These are phyloP conservation scores for Maniola hyperantus DNA, from an alignment of 2,888 invertebrate genomes.

Conservation along the genomic window DNA sequence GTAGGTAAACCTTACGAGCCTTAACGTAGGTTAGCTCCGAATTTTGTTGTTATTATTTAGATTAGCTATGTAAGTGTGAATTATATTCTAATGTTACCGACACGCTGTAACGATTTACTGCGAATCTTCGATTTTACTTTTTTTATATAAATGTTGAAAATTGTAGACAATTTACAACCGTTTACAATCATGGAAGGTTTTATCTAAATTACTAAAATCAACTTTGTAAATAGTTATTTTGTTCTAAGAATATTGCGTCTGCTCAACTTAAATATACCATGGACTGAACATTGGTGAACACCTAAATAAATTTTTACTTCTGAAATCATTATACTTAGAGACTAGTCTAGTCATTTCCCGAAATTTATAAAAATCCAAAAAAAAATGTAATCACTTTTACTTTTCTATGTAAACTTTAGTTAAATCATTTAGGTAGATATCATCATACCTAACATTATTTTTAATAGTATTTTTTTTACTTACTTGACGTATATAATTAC, in stretches of 20 bases:
- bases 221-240: conserved; percentile 78
- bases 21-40: conserved; percentile 71
- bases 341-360: conserved; percentile 33
- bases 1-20: conserved; percentile 71
- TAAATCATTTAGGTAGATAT: conserved; percentile 11
- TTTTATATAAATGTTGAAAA: conserved; percentile 48
- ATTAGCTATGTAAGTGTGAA: conserved; percentile 42
- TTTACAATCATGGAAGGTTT: conserved; percentile 48
- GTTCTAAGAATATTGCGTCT: conserved; percentile 78
- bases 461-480: not conserved
- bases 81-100: conserved; percentile 33
- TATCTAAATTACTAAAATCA: conserved; percentile 63
- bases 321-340: conserved; percentile 35
- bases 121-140: conserved; percentile 46
- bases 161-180: conserved; percentile 69
- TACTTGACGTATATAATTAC: not conserved
- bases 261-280: conserved; percentile 78
- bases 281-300: conserved; percentile 56
- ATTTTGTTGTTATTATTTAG: conserved; percentile 69
- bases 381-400: conserved; percentile 19
- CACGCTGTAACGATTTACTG: conserved; percentile 30
- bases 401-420: conserved; percentile 1
- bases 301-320: conserved; percentile 35
- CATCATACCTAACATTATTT: not conserved
- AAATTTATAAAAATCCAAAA: conserved; percentile 22